Percentiles rank a stretch among this genome's conserved stretches.
These are phyloP conservation scores for Semnornis frantzii DNA, from an alignment of 2,113 vertebrate genomes.

Conservation along the genomic window DNA sequence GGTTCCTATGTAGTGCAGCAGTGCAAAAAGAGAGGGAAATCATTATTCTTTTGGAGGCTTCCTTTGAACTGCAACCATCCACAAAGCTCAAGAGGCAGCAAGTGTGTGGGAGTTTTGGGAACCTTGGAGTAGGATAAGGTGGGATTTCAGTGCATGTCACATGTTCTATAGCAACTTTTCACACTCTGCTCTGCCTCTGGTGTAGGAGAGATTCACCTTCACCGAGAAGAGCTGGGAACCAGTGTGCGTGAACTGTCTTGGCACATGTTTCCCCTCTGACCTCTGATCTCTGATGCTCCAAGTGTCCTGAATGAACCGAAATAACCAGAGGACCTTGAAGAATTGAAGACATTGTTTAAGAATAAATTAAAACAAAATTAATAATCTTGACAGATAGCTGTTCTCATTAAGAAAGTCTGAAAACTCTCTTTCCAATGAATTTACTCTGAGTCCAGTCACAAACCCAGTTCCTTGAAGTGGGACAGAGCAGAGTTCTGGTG, in stretches of 20 bases:
- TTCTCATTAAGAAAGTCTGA: neutral
- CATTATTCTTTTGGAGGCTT: neutral
- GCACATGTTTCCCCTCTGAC: neutral
- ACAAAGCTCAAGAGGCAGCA: neutral
- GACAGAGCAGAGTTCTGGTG: neutral
- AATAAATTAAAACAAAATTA: neutral
- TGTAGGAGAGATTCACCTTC: neutral
- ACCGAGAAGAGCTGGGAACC: neutral
- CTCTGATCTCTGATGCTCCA: neutral
- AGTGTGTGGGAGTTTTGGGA: neutral
- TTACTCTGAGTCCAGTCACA: neutral
- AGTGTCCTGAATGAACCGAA: neutral
- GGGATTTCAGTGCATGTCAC: neutral
- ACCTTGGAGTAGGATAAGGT: neutral
- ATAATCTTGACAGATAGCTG: neutral
- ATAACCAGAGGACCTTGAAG: neutral
- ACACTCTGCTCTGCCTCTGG: neutral
- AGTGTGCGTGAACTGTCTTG: neutral
- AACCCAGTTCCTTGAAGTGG: neutral
- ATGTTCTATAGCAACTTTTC: neutral
- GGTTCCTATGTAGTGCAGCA: neutral
- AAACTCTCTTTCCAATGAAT: neutral
- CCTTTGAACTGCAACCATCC: neutral
- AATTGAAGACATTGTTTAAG: neutral
- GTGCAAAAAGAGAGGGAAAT: neutral